Base-by-base conservation (phyloP, 2,888 invertebrate species). In the Ariolimax columbianus region DNA sequence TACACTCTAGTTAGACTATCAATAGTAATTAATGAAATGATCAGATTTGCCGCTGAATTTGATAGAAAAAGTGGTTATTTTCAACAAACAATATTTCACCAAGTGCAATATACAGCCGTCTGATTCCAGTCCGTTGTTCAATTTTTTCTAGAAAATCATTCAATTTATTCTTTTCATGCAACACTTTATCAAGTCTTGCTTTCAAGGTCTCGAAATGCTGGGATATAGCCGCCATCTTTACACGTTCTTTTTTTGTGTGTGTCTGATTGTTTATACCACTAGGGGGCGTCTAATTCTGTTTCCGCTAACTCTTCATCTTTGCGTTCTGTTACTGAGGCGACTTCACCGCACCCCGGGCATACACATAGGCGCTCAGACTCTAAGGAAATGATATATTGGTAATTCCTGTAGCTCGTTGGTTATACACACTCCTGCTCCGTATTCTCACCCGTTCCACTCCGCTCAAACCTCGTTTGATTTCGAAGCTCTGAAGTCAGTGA, bases 81-180 rank as follows among this genome's bases (percentile, higher is more conserved):
- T 59, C 47, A 47, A 47, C 59, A 59, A 26, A 59, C n/a, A 59
- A 40, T 30, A n/a, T 0, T 89, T 87, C 90, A 94, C 95, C 95
- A 51, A 93, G 89, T 33, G 94, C 94, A 55, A 95, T 83, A 86
- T 95, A 94, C 40, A 95, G 90, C 80, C 95, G 90, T 83, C 93
- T 92, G n/a, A 95, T 92, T 68, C 94, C 94, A 43, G 95, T 95
- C 89, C 95, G 95, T 55, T 89, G 86, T 90, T 95, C 95, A 23
- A 94, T 88, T 87, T 94, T 94, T 70, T 89, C 94, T 72, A 95
- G 90, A 36, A 93, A 89, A 89, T 95, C 93, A 51, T 93, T 95
- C 77, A 94, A 87, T 14, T 90, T 89, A 89, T 94, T 94, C 86
- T 94, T 94, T 90, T 95, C 94, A 86, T 94, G 94, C 77, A 95